A percentile compares a stretch with the other conserved stretches of the same genome.
phyloP scores from a whole-genome alignment of 1,140 invertebrate species.

The Eurosta solidaginis region DNA sequence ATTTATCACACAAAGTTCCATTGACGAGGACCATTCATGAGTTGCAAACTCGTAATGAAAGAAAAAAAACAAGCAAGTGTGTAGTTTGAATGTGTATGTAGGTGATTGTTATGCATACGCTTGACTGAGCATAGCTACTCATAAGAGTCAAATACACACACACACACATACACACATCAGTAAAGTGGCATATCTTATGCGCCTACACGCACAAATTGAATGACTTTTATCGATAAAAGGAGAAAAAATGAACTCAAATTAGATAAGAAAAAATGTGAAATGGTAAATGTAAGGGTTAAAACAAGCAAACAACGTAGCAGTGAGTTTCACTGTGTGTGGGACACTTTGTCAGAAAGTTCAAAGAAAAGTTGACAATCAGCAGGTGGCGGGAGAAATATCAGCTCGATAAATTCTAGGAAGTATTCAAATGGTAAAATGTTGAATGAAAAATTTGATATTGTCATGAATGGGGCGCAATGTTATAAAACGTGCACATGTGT shows the following conservation, averaged over 20 bases:
- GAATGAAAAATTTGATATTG: not conserved
- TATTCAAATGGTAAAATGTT: not conserved
- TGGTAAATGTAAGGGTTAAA: not conserved
- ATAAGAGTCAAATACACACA: not conserved
- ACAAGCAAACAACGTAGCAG: not conserved
- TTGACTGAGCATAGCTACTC: not conserved
- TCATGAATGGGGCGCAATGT: not conserved
- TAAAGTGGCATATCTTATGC: not conserved
- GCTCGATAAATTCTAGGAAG: not conserved
- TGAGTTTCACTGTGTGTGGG: not conserved
- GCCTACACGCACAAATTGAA: conserved; percentile 2
- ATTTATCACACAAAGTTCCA: too few species aligned
- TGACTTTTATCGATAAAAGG: conserved; percentile 18
- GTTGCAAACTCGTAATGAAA: too few species aligned
- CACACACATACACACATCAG: not conserved
- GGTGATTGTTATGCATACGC: too few species aligned
- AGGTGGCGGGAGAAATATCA: not conserved
- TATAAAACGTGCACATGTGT: not conserved
- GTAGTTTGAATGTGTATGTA: not conserved
- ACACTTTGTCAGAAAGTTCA: not conserved
- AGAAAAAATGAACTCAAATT: not conserved
- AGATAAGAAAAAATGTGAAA: not conserved
- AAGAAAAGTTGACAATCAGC: not conserved
- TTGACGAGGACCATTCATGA: too few species aligned
- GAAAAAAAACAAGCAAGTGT: not conserved